Conservation (phyloP, 2,113 vertebrate species). For the Atrichornis clamosus region DNA sequence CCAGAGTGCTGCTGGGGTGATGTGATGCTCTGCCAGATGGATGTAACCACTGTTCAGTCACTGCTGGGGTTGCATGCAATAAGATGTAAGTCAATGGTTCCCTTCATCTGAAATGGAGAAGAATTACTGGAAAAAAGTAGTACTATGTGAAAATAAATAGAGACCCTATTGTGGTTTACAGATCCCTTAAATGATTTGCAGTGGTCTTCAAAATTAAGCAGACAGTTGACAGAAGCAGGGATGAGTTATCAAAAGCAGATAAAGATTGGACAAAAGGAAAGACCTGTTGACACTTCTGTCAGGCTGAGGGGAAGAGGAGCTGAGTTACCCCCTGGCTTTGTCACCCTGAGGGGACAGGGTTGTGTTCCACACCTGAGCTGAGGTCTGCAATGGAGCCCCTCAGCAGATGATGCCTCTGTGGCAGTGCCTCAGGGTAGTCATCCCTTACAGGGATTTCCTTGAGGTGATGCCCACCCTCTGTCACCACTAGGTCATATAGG, state of each 20-base stretch:
- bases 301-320: neutral
- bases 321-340: neutral
- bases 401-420: accelerated
- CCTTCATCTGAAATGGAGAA: neutral
- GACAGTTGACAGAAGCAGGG: neutral
- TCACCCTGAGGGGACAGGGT: accelerated
- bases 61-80: neutral
- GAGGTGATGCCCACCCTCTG: too few species aligned
- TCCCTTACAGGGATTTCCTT: neutral
- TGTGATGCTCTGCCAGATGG: neutral
- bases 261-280: neutral
- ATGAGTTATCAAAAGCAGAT: neutral
- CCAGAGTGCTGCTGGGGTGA: neutral
- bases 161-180: neutral
- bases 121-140: neutral
- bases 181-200: neutral
- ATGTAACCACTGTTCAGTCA: neutral
- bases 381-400: accelerated
- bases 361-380: neutral
- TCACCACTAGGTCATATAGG: accelerated
- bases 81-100: neutral
- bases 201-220: neutral
- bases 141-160: neutral
- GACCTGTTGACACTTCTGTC: too few species aligned
- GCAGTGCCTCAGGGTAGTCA: accelerated